phyloP scores from a whole-genome alignment of 2,113 vertebrate genomes.

The Ginglymostoma cirratum region DNA sequence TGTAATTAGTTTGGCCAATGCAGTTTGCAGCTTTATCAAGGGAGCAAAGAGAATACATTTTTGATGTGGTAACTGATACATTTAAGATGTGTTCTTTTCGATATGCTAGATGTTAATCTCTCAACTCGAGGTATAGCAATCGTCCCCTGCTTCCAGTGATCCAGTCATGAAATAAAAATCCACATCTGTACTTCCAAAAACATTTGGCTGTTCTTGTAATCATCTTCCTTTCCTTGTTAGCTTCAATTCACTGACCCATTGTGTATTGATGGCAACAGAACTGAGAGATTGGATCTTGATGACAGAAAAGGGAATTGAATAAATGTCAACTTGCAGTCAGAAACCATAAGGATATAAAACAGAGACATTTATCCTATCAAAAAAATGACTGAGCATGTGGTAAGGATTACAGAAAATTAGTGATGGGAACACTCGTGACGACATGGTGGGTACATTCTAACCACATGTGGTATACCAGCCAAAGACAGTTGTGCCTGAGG shows the following conservation, averaged over 20 bases:
- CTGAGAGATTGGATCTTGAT: not conserved
- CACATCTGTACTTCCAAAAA: not conserved
- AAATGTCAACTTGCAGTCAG: not conserved
- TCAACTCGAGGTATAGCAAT: not conserved
- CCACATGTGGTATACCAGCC: not conserved
- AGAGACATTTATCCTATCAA: not conserved
- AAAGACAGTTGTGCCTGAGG: not conserved
- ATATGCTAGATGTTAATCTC: not conserved
- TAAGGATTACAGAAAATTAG: constrained; percentile 14
- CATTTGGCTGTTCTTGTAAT: too few relatives aligned
- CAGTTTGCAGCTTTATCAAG: not conserved
- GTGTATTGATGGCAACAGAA: not conserved
- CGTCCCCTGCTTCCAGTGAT: not conserved
- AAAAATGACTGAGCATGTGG: not conserved
- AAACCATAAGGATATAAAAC: not conserved
- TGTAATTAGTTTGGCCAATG: not conserved
- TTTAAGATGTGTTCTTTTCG: not conserved
- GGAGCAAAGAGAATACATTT: not conserved
- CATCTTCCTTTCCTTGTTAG: not conserved
- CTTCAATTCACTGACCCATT: not conserved
- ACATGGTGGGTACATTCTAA: constrained; percentile 26
- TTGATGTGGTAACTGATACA: not conserved
- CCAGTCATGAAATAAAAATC: not conserved
- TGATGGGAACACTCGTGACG: constrained; percentile 19
- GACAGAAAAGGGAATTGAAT: not conserved